Conservation (phyloP, 2,113 vertebrate genomes). For the Heterotis niloticus region DNA sequence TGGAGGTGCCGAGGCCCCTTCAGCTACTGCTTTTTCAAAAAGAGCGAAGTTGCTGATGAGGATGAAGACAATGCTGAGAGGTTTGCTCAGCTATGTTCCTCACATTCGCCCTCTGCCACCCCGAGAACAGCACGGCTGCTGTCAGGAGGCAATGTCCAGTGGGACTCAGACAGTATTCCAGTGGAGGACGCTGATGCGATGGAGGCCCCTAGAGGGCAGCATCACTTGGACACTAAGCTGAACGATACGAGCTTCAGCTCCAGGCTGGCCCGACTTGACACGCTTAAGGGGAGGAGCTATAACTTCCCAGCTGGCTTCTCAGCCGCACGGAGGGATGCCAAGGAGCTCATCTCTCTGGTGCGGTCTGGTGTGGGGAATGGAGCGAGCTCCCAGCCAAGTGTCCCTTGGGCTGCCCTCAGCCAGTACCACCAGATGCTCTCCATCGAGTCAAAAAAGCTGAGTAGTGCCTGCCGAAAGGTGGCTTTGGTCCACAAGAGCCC, state of each 20-base stretch:
- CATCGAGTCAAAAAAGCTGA: slow-evolving; percentile 82
- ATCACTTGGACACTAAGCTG: slow-evolving; percentile 49
- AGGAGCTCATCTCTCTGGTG: slow-evolving; percentile 81
- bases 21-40: slow-evolving; percentile 80
- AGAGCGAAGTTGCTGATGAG: slow-evolving; percentile 58
- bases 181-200: slow-evolving; percentile 39
- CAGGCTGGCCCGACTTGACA: slow-evolving; percentile 68
- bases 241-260: slow-evolving; percentile 70
- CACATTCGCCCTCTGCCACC: slow-evolving; percentile 36
- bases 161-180: slow-evolving; percentile 32
- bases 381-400: slow-evolving; percentile 35
- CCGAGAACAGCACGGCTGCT: slow-evolving; percentile 36
- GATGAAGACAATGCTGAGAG: slow-evolving; percentile 60
- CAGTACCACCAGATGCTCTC: slow-evolving; percentile 79
- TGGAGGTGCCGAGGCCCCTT: slow-evolving; percentile 80
- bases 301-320: slow-evolving; percentile 78
- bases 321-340: slow-evolving; percentile 84
- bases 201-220: slow-evolving; percentile 32
- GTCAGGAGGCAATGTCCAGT: background rate
- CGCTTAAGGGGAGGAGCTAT: slow-evolving; percentile 82
- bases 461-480: slow-evolving; percentile 85
- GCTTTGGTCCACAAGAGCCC: slow-evolving; percentile 79
- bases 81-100: slow-evolving; percentile 53
- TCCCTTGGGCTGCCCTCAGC: slow-evolving; percentile 65
- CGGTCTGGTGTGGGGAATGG: slow-evolving; percentile 66